phyloP scores from a whole-genome alignment of 2,888 invertebrate species.

The Sepioteuthis lessoniana region DNA sequence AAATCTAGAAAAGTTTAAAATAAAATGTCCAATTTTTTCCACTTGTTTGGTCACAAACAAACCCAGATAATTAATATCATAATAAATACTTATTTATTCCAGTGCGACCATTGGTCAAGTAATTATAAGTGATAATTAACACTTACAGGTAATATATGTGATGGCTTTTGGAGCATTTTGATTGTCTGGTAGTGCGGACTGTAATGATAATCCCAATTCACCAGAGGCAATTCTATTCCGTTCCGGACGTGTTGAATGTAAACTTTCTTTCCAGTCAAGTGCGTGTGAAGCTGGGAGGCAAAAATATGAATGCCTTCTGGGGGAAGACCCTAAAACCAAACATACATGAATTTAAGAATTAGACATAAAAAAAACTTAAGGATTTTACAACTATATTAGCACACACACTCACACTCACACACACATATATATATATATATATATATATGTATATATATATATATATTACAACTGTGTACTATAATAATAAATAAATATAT shows the following conservation, averaged over 20 bases:
- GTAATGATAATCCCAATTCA: slow-evolving; percentile 95
- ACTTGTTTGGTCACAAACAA: too few relatives aligned
- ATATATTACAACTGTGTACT: too few relatives aligned
- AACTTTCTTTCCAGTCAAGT: slow-evolving; percentile 88
- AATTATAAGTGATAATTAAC: neutral
- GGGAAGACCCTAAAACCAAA: slow-evolving; percentile 78
- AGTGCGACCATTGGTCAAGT: too few relatives aligned
- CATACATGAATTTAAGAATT: neutral
- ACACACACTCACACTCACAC: too few relatives aligned
- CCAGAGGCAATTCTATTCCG: slow-evolving; percentile 84
- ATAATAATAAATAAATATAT: too few relatives aligned
- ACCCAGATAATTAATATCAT: too few relatives aligned
- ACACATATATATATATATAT: too few relatives aligned
- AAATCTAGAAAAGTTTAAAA: too few relatives aligned
- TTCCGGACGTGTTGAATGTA: slow-evolving; percentile 89
- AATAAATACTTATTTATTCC: too few relatives aligned
- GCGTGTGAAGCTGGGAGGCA: slow-evolving; percentile 97
- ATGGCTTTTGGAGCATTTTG: slow-evolving; percentile 85
- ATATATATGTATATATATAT: too few relatives aligned
- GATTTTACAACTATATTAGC: too few relatives aligned
- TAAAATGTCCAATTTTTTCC: too few relatives aligned
- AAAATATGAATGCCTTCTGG: slow-evolving; percentile 90
- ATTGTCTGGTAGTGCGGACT: slow-evolving; percentile 99
- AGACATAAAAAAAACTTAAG: neutral
- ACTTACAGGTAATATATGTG: slow-evolving; percentile 80